Percentiles rank a stretch among this genome's conserved stretches.
phyloP scores from a whole-genome alignment of 2,888 invertebrate genomes.

The Petrolisthes cinctipes region DNA sequence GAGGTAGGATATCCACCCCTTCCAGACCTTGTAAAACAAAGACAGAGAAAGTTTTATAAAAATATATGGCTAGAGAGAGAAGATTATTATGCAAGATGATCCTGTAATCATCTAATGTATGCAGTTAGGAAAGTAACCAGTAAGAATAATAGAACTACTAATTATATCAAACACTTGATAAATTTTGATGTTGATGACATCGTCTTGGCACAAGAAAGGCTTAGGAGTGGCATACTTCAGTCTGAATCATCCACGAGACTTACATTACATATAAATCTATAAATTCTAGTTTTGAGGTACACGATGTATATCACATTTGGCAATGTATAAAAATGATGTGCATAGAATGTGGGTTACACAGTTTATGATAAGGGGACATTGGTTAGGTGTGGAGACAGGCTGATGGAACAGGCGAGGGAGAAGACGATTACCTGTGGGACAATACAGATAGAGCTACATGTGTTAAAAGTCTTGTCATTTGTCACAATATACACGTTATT shows the following conservation, averaged over 20 bases:
- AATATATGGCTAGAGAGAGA: not conserved
- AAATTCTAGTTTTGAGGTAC: not conserved
- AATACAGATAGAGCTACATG: not conserved
- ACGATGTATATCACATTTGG: not conserved
- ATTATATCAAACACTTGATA: not conserved
- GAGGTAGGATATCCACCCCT: not conserved
- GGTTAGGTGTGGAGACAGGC: not conserved
- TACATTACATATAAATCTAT: not conserved
- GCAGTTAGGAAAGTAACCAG: not conserved
- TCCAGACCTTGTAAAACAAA: not conserved
- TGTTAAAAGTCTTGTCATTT: not conserved
- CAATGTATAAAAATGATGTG: not conserved
- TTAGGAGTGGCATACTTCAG: not conserved
- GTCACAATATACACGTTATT: not conserved
- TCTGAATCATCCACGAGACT: not conserved
- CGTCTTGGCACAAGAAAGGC: not conserved
- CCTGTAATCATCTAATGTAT: not conserved
- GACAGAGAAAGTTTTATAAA: not conserved
- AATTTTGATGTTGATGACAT: not conserved
- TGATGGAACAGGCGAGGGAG: conserved; percentile 3
- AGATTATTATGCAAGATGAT: not conserved
- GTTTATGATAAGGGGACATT: conserved; percentile 3
- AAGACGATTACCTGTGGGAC: conserved; percentile 3
- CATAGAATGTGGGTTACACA: not conserved
- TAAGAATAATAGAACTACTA: not conserved